A percentile compares a stretch with the other conserved stretches of the same genome.
phyloP scores from a whole-genome alignment of 2,113 vertebrate species.

The Mirza zaza region DNA sequence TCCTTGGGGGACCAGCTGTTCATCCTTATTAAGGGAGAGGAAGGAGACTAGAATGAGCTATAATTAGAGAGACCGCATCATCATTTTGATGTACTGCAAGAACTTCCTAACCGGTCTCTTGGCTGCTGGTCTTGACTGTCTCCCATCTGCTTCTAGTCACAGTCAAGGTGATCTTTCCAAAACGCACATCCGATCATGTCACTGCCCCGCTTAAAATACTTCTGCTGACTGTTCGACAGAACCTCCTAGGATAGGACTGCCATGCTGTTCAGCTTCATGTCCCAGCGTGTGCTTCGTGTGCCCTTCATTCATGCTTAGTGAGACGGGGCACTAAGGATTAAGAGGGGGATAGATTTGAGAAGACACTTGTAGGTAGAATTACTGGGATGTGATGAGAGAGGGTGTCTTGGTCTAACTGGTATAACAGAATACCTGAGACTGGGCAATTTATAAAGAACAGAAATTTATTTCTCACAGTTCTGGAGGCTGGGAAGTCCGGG shows the following conservation, averaged over 20 bases:
- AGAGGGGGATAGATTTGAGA: not conserved
- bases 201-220: not conserved
- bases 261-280: not conserved
- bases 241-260: not conserved
- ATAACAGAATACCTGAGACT: not conserved
- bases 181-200: not conserved
- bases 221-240: not conserved
- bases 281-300: not conserved
- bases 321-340: not conserved
- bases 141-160: conserved; percentile 47
- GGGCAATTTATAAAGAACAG: not conserved
- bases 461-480: not conserved
- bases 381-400: not conserved
- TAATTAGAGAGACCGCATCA: conserved; percentile 40
- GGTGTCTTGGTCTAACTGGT: not conserved
- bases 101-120: not conserved
- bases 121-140: not conserved
- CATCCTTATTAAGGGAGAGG: not conserved
- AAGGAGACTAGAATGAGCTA: not conserved
- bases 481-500: not conserved
- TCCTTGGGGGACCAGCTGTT: not conserved
- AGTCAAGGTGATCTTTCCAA: conserved; percentile 51
- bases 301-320: not conserved
- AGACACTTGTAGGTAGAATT: not conserved
- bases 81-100: not conserved